Evolutionary conservation across 2,113 vertebrate species (phyloP), one percentile per base, ranked within the genome.

Genomic region (Myotis brandtii): DNA sequence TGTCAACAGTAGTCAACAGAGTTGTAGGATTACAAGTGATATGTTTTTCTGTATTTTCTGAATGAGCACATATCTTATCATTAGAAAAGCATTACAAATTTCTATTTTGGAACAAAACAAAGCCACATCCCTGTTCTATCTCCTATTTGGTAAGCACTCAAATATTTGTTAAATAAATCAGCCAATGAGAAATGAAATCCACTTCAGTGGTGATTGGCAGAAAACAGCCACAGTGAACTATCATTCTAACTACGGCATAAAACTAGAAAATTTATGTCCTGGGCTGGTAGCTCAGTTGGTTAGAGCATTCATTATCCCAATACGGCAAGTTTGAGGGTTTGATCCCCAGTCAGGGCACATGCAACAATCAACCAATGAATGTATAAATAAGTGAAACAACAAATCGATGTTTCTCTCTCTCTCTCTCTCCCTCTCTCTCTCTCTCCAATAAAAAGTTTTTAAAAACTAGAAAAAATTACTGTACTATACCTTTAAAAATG

Each of bases 61-160:
- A 96, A 79, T 21, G 88, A 69, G 34, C 56, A 23, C 18, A 1
- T 34, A 86, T 32, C 84, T 93, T 62, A 32, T 81, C 87, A 94
- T 91, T 82, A 82, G 43, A 73, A 93, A 94, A 85, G 56, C 43
- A 95, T 2, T 16, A 69, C 14, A 72, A 76, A 40, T 89, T 82
- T 94, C 81, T n/a, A 56, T 93, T 79, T 82, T 62, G 59, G n/a
- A 93, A 67, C 30, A 82, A 96, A 94, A 85, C 70, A 80, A 67
- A 82, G 83, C 64, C 50, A 87, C 48, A n/a, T n/a, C 89, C 48
- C 43, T 75, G 1, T 67, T 91, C 66, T 54, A 77, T 48, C 64
- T 87, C 40, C 20, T 43, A 37, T 23, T 34, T 76, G n/a, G 70
- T 69, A 91, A 79, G 23, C 75, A 82, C 30, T 89, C 77, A 87